Evolutionary conservation across 2,888 invertebrate species (phyloP), one percentile per base, ranked within the genome.

Genomic region (Cryptus armator): DNA sequence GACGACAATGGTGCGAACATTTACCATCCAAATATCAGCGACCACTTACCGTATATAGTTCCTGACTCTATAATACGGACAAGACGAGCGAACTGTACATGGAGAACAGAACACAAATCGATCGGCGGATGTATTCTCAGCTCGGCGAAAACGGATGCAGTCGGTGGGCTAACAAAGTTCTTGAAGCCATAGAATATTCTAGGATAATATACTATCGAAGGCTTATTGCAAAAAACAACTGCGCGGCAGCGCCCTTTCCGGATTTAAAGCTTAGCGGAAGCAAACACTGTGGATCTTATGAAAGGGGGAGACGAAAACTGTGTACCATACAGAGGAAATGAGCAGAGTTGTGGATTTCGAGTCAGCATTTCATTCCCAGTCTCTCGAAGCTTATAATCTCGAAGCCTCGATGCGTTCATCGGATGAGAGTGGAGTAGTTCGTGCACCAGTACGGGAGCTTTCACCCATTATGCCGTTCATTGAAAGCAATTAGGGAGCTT

Each of bases 401-500:
- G 64, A 68, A 82, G 85, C 71, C 72, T 83, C 72, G 71, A 68
- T 75, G 74, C 14, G 75, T 51, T 68, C 44, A 48, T 79, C 56
- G 77, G 67, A 78, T 51, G 78, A 85, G 80, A 79, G 53, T 59
- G 48, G 53, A 80, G 76, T 46, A 67, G 71, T 37, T 12, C n/a
- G 51, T 19, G 66, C 51, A 66, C 24, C 51, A 74, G 79, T 79
- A 78, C 64, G 62, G 83, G 81, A 81, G 83, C 79, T 85, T 81
- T 85, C 83, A 79, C 80, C 81, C 85, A 86, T 86, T 86, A 85
- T 86, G 81, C 85, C 81, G 83, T 84, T 86, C 86, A 86, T 85
- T 86, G 83, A 81, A 85, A 85, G 86, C 86, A 86, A 86, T 86
- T 86, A 86, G 85, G 86, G 84, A 85, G 85, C 86, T 83, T 84